A percentile compares a stretch with the other conserved stretches of the same genome.
phyloP scores from a whole-genome alignment of 1,140 invertebrate species.

The Caenorhabditis brenneri region DNA sequence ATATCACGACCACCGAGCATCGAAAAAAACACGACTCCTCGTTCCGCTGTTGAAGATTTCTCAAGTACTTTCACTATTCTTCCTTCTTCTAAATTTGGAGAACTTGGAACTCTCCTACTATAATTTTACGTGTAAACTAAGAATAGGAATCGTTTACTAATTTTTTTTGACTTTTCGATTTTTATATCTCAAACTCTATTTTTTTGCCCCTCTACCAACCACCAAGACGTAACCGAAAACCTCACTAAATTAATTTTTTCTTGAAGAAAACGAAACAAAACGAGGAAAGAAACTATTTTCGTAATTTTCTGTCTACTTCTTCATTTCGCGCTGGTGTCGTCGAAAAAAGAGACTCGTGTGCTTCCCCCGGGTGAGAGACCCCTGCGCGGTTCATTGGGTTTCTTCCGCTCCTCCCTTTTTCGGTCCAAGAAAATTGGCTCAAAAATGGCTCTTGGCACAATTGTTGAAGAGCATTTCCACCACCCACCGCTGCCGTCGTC shows the following conservation, averaged over 20 bases:
- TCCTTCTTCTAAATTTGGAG: neutral
- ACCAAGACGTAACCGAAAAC: neutral
- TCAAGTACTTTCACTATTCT: neutral
- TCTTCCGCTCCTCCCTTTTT: conserved; percentile 35
- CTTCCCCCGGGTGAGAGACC: neutral
- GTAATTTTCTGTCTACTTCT: conserved; percentile 32
- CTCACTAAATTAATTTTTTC: neutral
- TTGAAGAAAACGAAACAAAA: neutral
- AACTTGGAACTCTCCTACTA: too few species aligned
- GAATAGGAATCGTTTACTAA: too few species aligned
- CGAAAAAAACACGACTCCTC: neutral
- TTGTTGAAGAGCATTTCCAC: conserved; percentile 44
- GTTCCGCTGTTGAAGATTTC: neutral
- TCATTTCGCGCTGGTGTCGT: neutral
- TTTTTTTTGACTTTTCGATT: too few species aligned
- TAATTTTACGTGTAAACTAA: too few species aligned
- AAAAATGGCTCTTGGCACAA: conserved; percentile 44
- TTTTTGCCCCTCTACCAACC: neutral
- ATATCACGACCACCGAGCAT: neutral
- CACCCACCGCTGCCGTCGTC: neutral
- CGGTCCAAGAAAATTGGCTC: conserved; percentile 8
- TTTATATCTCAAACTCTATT: neutral
- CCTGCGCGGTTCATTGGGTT: conserved; percentile 36
- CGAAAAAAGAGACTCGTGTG: conserved; percentile 33
- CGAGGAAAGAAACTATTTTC: neutral